Percentiles rank a stretch among this genome's conserved stretches.
These are phyloP conservation scores for Elephas maximus DNA, from an alignment of 2,113 vertebrate species.

Conservation along the genomic window DNA sequence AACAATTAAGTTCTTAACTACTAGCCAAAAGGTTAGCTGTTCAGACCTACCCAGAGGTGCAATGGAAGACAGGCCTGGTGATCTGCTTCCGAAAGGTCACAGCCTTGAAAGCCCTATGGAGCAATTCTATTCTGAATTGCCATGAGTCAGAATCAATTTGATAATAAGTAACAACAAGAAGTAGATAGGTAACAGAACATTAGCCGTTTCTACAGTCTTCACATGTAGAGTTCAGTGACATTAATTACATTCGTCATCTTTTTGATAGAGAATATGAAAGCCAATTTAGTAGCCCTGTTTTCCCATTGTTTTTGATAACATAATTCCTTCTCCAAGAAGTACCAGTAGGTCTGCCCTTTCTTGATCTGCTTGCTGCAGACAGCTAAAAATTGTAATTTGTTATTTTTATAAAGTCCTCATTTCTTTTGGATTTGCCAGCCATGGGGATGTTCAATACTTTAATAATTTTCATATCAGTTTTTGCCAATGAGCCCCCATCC, in stretches of 20 bases:
- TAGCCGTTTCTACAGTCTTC: too few species aligned
- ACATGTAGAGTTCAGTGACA: not conserved
- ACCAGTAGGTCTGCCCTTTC: not conserved
- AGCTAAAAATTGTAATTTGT: not conserved
- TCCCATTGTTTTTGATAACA: not conserved
- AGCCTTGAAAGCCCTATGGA: not conserved
- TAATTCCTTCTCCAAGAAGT: not conserved
- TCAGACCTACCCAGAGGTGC: not conserved
- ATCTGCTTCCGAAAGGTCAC: not conserved
- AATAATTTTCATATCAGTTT: not conserved
- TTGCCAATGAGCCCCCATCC: not conserved
- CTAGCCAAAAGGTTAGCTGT: not conserved
- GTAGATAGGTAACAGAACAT: too few species aligned
- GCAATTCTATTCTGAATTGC: not conserved
- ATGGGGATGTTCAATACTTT: not conserved
- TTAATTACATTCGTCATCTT: not conserved
- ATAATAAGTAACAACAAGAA: too few species aligned
- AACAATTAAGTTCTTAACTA: not conserved
- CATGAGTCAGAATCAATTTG: too few species aligned
- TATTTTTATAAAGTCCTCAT: not conserved
- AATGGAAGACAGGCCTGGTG: too few species aligned
- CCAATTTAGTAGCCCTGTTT: not conserved
- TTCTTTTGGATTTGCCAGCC: not conserved
- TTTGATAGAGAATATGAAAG: not conserved
- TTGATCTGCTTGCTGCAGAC: not conserved